Conservation (phyloP, 2,113 vertebrate genomes). For the Menura novaehollandiae region DNA sequence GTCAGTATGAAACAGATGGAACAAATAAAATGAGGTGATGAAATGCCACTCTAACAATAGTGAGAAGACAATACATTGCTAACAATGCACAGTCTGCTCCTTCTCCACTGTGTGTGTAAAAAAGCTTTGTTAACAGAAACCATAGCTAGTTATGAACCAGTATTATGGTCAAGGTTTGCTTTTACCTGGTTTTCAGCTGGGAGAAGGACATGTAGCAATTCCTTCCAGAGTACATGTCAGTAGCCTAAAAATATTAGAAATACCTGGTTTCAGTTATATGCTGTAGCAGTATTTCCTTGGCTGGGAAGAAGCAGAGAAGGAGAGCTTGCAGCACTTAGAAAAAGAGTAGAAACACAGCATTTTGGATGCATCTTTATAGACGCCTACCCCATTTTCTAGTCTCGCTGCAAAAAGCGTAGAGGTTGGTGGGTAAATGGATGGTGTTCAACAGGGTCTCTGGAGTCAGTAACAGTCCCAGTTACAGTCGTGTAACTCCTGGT, state of each 20-base stretch:
- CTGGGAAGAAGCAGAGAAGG: background rate
- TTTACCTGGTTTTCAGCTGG: background rate
- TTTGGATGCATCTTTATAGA: background rate
- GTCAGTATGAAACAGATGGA: constrained; percentile 46
- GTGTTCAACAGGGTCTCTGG: background rate
- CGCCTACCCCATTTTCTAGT: background rate
- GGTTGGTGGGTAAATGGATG: background rate
- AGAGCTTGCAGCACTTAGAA: background rate
- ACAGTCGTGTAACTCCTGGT: background rate
- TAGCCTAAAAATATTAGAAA: background rate
- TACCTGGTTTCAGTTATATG: background rate
- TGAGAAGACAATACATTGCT: constrained; percentile 22
- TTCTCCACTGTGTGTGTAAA: background rate
- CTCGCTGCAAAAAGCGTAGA: background rate
- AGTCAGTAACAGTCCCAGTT: background rate
- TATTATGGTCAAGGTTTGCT: background rate
- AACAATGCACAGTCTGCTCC: constrained; percentile 28
- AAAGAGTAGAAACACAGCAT: background rate
- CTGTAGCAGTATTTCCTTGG: background rate
- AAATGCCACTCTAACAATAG: constrained; percentile 40
- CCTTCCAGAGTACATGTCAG: background rate
- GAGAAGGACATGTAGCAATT: background rate
- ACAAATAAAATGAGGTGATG: constrained; percentile 53
- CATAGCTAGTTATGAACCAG: constrained; percentile 4
- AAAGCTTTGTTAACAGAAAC: constrained; percentile 32